Evolutionary conservation across 2,113 vertebrate genomes (phyloP).

Genomic region (Monopterus albus): DNA sequence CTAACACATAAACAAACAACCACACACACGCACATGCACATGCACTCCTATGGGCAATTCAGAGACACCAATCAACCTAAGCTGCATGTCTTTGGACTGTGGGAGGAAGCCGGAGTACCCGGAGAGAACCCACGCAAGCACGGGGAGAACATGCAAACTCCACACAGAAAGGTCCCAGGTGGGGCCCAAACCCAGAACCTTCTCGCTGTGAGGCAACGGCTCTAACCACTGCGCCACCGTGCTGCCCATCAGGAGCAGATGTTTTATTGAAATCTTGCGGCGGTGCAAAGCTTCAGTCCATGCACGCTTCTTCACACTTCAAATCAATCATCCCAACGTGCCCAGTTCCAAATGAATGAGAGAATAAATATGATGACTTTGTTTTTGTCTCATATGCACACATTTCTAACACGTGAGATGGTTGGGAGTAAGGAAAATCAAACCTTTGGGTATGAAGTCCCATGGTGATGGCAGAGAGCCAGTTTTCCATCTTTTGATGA

Average conservation of each 20-base stretch:
- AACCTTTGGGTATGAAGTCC: conserved; percentile 65
- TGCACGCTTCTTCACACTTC: neutral
- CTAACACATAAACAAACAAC: too few relatives aligned
- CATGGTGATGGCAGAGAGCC: conserved; percentile 50
- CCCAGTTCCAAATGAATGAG: conserved; percentile 16
- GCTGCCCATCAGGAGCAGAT: conserved; percentile 66
- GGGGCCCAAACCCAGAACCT: too few relatives aligned
- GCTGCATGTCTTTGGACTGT: too few relatives aligned
- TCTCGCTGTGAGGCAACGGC: too few relatives aligned
- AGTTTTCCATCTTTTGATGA: conserved; percentile 67
- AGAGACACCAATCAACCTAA: too few relatives aligned
- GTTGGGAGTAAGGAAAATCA: conserved; percentile 9
- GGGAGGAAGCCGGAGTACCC: too few relatives aligned
- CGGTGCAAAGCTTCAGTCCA: conserved; percentile 10
- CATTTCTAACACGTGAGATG: conserved; percentile 42
- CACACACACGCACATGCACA: too few relatives aligned
- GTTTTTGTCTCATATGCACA: conserved; percentile 41
- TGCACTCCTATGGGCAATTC: too few relatives aligned
- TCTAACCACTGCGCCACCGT: too few relatives aligned
- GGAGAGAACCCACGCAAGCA: too few relatives aligned
- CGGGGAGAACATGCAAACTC: too few relatives aligned
- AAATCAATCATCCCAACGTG: conserved; percentile 5
- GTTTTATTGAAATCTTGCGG: conserved; percentile 40
- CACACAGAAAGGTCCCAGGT: too few relatives aligned
- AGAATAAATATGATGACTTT: conserved; percentile 12